phyloP scores from a whole-genome alignment of 2,888 invertebrate genomes.

The Chouioia cunea region DNA sequence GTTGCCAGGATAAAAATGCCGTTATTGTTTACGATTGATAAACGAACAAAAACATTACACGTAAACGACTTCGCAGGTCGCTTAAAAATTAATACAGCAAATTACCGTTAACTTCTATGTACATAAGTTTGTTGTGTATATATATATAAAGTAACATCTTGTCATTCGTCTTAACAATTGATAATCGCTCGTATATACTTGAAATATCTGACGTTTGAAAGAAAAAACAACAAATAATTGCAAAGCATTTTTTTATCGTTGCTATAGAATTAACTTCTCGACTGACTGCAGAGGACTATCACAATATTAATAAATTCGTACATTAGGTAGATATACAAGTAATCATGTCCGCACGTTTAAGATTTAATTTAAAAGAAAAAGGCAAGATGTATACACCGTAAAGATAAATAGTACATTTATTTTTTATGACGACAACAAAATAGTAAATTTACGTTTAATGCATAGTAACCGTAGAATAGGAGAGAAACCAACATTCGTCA shows the following conservation, averaged over 20 bases:
- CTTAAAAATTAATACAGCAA: conserved; percentile 18
- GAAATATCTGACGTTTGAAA: conserved; percentile 8
- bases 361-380: conserved; percentile 13
- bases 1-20: no score
- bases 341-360: conserved; percentile 27
- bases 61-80: conserved; percentile 5
- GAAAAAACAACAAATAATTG: conserved; percentile 3
- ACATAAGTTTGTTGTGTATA: conserved; percentile 25
- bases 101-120: conserved; percentile 25
- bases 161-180: conserved; percentile 33
- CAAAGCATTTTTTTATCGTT: conserved; percentile 33
- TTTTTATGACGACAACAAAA: conserved; percentile 9
- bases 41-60: neutral
- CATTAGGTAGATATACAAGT: conserved; percentile 35
- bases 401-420: conserved; percentile 20
- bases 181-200: conserved; percentile 23
- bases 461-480: no score
- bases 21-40: no score
- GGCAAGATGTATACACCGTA: no score
- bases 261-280: conserved; percentile 36
- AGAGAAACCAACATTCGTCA: no score
- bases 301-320: conserved; percentile 38
- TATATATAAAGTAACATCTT: conserved; percentile 22
- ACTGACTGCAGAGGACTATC: conserved; percentile 48
- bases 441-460: no score